Base-by-base conservation (phyloP, 2,888 invertebrate species). In the Heliconius hortense region DNA sequence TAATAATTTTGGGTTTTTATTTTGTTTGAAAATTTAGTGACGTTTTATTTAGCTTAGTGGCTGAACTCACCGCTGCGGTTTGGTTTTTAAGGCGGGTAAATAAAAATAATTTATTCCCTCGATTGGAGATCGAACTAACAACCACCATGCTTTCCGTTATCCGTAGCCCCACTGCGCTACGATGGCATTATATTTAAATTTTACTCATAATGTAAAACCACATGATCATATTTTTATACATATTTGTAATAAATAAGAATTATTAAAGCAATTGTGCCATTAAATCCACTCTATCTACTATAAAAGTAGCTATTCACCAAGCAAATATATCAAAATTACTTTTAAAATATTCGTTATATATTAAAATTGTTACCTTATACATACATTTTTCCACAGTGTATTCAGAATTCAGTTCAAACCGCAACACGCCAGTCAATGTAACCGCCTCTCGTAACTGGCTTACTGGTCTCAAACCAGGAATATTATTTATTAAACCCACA, bases 391-490 rank as follows among this genome's bases (percentile, higher is more conserved):
- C n/a, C 53, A 72, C 48, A 64, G 48, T 53, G 48, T 28, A 72
- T 72, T 64, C 28, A 48, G 72, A 64, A 64, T 72, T 62, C 63
- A 72, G 72, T 64, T 31, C n/a, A 72, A 64, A 64, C 72, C 72
- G 13, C 72, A 63, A 31, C 28, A 63, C 48, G 72, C 62, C 72
- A 62, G 63, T 64, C 72, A 72, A 72, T 53, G 72, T 64, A 48
- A 72, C 72, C 63, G 21, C 62, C 72, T 64, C 64, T 64, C 63
- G 72, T 72, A 72, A 72, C 63, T 72, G 64, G 72, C 63, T 72
- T 53, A 53, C 48, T 60, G 60, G 60, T 71, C 24, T 71, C 59
- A 26, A 31, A 63, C 62, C 72, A 64, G 53, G 43, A 63, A 72
- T 72, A 72, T 72, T 72, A 72, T 72, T 72, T 74, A 68, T 60